Conservation (phyloP, 2,797 vertebrate genomes). For the Acridotheres tristis region DNA sequence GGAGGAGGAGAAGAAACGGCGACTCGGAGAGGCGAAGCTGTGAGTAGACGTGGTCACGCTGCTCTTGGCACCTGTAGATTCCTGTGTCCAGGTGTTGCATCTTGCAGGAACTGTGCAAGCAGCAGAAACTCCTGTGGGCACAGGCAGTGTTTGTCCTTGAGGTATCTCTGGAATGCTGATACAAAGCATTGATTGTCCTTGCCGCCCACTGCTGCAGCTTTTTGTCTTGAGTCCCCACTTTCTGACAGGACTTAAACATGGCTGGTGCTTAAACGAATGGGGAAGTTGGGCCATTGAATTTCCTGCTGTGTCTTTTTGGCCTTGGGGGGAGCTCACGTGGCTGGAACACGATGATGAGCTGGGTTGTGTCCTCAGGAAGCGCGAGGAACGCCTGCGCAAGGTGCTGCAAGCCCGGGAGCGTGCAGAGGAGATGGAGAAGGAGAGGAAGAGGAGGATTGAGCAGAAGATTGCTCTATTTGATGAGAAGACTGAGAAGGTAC, state of each 20-base stretch:
- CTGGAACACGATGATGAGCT: rapidly evolving
- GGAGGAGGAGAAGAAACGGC: constrained; percentile 90
- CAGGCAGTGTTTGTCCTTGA: not conserved
- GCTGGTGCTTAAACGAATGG: not conserved
- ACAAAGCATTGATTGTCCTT: not conserved
- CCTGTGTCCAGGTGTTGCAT: not conserved
- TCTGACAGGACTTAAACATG: not conserved
- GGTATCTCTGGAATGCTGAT: not conserved
- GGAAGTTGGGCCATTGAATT: not conserved
- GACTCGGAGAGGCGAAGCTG: constrained; percentile 89
- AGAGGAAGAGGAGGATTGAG: constrained; percentile 92
- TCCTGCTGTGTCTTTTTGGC: not conserved
- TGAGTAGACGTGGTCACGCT: constrained; percentile 53
- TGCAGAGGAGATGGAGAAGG: constrained; percentile 86
- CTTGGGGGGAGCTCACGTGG: not conserved
- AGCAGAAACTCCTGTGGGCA: not conserved
- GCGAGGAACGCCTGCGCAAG: constrained; percentile 87
- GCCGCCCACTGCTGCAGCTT: not conserved
- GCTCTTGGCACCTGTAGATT: not conserved
- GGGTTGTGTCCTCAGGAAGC: constrained; percentile 79
- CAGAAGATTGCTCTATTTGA: constrained; percentile 90
- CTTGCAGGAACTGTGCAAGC: not conserved
- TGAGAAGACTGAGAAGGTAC: constrained; percentile 91
- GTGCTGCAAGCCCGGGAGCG: constrained; percentile 90
- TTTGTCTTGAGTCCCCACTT: not conserved